Evolutionary conservation across 2,888 invertebrate genomes (phyloP).

Genomic region (Sesamia inferens): DNA sequence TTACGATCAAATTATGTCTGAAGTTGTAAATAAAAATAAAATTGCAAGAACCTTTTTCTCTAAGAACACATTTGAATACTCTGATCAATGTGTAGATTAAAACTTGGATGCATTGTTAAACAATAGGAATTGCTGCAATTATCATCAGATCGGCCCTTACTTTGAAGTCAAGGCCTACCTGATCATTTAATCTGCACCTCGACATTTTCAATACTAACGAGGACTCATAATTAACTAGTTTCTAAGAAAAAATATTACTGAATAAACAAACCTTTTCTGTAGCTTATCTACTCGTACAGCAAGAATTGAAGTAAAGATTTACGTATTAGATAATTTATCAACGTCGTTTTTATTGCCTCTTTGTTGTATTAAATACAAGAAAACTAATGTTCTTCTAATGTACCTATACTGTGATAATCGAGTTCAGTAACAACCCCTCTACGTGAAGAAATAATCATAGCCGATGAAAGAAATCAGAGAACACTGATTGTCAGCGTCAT

Average conservation of each 20-base stretch:
- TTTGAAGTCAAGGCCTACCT: constrained; percentile 61
- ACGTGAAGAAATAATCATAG: constrained; percentile 23
- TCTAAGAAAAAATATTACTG: constrained; percentile 42
- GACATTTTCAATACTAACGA: constrained; percentile 51
- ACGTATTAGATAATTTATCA: constrained; percentile 37
- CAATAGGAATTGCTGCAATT: constrained; percentile 59
- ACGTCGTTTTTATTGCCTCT: constrained; percentile 11
- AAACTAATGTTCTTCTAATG: constrained; percentile 28
- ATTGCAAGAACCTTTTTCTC: not conserved
- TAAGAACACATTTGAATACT: constrained; percentile 21
- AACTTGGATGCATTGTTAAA: constrained; percentile 49
- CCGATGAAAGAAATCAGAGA: constrained; percentile 25
- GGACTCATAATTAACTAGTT: constrained; percentile 39
- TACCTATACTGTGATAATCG: constrained; percentile 23
- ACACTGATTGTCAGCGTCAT: constrained; percentile 22
- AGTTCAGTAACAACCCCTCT: constrained; percentile 34
- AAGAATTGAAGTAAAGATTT: constrained; percentile 23
- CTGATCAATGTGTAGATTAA: constrained; percentile 31
- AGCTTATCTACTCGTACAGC: constrained; percentile 8
- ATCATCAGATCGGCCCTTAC: constrained; percentile 57
- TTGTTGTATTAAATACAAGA: constrained; percentile 36
- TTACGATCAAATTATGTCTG: too few species aligned
- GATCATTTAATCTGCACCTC: constrained; percentile 47
- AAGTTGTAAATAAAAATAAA: not conserved
- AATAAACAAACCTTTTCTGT: constrained; percentile 14